A percentile compares a stretch with the other conserved stretches of the same genome.
These are phyloP conservation scores for Microcebus griseorufus DNA, from an alignment of 2,113 vertebrate genomes.

Conservation along the genomic window DNA sequence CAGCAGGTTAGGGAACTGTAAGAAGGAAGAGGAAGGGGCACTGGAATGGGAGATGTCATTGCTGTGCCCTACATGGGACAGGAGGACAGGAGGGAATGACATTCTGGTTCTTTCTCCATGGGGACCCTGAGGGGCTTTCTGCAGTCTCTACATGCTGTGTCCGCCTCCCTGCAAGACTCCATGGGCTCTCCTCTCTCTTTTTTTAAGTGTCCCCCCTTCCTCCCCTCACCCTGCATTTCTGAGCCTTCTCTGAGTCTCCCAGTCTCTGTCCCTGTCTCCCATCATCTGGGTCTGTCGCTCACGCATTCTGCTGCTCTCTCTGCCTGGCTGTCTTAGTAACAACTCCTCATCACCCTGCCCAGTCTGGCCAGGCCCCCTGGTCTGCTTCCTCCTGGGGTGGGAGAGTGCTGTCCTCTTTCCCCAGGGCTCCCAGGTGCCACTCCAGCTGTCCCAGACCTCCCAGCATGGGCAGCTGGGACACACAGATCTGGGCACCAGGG, in stretches of 20 bases:
- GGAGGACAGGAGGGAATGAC: neutral
- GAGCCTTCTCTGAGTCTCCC: neutral
- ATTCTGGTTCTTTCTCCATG: neutral
- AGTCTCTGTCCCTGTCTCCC: neutral
- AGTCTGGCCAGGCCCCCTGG: too few relatives aligned
- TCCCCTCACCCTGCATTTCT: too few relatives aligned
- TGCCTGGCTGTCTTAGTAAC: neutral
- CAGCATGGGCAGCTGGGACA: neutral
- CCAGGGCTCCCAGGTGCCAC: neutral
- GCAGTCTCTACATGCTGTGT: neutral
- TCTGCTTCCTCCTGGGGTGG: neutral
- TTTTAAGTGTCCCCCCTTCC: neutral
- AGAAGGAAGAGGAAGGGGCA: neutral
- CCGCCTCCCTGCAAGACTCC: neutral
- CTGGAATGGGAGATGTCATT: too few relatives aligned
- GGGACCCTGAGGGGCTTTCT: neutral
- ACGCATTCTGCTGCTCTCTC: neutral
- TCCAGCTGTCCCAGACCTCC: rapidly evolving
- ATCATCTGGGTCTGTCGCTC: neutral
- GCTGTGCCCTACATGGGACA: rapidly evolving
- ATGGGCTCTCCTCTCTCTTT: neutral
- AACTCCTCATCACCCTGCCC: neutral
- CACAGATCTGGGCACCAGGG: neutral
- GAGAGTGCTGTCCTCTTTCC: neutral
- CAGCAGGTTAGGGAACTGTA: neutral